A percentile compares a stretch with the other conserved stretches of the same genome.
Conservation (phyloP, 2,113 vertebrate species). For the Origma solitaria region DNA sequence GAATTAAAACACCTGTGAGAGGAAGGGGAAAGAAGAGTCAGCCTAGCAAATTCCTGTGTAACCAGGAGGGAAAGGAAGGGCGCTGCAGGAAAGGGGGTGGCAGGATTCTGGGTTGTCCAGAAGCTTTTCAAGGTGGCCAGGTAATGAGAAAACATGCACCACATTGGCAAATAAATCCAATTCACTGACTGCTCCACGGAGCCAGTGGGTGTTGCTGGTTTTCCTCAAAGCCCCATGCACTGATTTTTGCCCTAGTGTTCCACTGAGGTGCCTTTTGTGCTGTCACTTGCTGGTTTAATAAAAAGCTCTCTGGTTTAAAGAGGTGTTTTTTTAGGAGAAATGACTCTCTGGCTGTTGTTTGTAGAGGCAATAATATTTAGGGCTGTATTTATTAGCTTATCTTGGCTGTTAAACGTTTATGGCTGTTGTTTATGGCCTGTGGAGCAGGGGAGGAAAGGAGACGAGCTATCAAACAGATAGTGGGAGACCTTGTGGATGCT, state of each 20-base stretch:
- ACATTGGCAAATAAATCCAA: not conserved
- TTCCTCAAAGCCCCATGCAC: not conserved
- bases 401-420: slow-evolving; percentile 65
- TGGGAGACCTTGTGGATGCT: slow-evolving; percentile 24
- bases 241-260: not conserved
- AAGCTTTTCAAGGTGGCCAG: not conserved
- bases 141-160: not conserved
- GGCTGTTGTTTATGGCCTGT: slow-evolving; percentile 51
- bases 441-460: slow-evolving; percentile 46
- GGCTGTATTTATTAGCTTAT: slow-evolving; percentile 70
- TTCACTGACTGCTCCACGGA: not conserved
- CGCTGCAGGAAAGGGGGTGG: not conserved
- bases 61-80: not conserved
- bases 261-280: not conserved
- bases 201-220: not conserved
- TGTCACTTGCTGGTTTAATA: slow-evolving; percentile 23
- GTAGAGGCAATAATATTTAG: slow-evolving; percentile 51
- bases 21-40: not conserved
- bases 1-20: not conserved
- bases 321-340: not conserved
- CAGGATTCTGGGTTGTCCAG: not conserved
- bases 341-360: slow-evolving; percentile 15
- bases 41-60: not conserved
- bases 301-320: slow-evolving; percentile 29
- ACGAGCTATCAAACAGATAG: slow-evolving; percentile 20